A percentile compares a stretch with the other conserved stretches of the same genome.
Conservation (phyloP, 2,888 invertebrate genomes). For the Anagyrus pseudococci region DNA sequence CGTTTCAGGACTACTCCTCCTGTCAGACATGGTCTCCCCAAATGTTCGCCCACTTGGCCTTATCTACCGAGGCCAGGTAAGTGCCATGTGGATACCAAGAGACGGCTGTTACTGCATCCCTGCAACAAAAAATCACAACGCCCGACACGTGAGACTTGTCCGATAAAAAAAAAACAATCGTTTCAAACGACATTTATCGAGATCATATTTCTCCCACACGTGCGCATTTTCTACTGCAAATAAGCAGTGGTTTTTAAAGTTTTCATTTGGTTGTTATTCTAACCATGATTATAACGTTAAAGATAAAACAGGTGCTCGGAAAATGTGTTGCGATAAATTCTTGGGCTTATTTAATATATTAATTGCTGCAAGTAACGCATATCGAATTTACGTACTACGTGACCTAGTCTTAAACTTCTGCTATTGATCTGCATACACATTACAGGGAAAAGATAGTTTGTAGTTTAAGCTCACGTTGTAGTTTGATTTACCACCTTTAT, state of each 20-base stretch:
- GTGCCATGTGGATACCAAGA: constrained; percentile 88
- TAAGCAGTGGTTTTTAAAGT: no score
- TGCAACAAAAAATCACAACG: constrained; percentile 67
- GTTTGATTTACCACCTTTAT: not conserved
- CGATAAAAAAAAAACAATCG: no score
- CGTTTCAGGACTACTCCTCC: constrained; percentile 34
- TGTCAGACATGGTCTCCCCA: constrained; percentile 74
- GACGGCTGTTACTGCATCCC: constrained; percentile 84
- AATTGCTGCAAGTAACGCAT: not conserved
- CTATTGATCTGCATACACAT: constrained; percentile 5
- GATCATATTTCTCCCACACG: no score
- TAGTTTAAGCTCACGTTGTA: not conserved
- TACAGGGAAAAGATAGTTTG: not conserved
- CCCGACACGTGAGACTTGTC: no score
- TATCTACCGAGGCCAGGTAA: constrained; percentile 82
- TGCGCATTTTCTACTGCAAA: no score
- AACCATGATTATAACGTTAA: no score
- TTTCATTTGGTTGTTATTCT: no score
- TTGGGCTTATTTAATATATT: not conserved
- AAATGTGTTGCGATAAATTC: not conserved
- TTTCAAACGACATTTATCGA: no score
- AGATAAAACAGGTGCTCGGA: no score
- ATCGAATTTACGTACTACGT: not conserved
- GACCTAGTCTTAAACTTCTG: not conserved
- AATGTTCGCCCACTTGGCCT: constrained; percentile 79